Conservation (phyloP, 1,140 invertebrate genomes). For the Drosophila elegans region DNA sequence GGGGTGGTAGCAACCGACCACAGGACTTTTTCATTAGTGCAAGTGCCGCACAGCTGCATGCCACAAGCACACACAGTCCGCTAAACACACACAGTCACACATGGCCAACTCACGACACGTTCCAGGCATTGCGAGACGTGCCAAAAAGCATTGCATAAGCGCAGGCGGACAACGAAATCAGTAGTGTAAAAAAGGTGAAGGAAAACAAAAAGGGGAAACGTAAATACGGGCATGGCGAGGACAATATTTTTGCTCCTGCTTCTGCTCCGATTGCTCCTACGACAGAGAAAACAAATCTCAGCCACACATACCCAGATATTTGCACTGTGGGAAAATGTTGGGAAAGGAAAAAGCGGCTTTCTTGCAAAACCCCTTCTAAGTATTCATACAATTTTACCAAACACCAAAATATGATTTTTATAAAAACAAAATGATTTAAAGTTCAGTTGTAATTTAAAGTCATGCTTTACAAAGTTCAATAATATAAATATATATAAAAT, state of each 20-base stretch:
- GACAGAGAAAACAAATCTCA: slow-evolving; percentile 68
- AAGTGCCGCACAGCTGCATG: slow-evolving; percentile 64
- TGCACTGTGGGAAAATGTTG: slow-evolving; percentile 7
- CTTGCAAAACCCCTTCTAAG: no score
- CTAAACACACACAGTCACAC: slow-evolving; percentile 16
- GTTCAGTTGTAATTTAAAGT: no score
- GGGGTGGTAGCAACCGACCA: slow-evolving; percentile 24
- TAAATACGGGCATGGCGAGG: slow-evolving; percentile 36
- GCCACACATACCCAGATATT: slow-evolving; percentile 28
- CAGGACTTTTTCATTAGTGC: slow-evolving; percentile 78
- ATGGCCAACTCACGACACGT: slow-evolving; percentile 47
- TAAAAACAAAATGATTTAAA: no score
- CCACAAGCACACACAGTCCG: slow-evolving; percentile 27
- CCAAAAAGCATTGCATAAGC: slow-evolving; percentile 78
- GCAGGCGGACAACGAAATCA: slow-evolving; percentile 73
- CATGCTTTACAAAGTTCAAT: no score
- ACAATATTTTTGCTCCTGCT: slow-evolving; percentile 63
- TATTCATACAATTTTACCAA: no score
- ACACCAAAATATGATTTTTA: no score
- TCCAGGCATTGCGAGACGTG: slow-evolving; percentile 68
- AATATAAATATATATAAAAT: no score
- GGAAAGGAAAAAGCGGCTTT: no score
- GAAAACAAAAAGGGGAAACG: slow-evolving; percentile 47
- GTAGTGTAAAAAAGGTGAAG: slow-evolving; percentile 52
- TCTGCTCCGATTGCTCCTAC: slow-evolving; percentile 20